Evolutionary conservation across 2,797 vertebrate species (phyloP).

Genomic region (Gallinago nigripennis): DNA sequence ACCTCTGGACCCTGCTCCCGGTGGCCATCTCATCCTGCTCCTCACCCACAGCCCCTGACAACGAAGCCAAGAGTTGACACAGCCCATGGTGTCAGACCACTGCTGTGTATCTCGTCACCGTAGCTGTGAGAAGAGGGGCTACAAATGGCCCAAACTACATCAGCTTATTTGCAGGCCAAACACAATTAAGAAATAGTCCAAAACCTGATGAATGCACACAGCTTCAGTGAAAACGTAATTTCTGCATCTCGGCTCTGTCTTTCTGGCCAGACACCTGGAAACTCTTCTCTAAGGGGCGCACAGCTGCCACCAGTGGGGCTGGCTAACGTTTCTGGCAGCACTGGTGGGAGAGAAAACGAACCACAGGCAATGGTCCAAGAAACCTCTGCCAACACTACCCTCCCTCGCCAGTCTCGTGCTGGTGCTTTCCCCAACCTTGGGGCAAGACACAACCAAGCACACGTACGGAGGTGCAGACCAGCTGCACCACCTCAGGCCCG

Average conservation of each 20-base stretch:
- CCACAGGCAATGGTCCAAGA: neutral
- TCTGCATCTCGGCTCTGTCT: neutral
- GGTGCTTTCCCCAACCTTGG: neutral
- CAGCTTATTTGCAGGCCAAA: neutral
- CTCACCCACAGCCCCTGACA: neutral
- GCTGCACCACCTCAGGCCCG: neutral
- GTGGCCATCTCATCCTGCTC: neutral
- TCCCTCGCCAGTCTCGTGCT: rapidly evolving
- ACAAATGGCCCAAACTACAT: neutral
- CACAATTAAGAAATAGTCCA: neutral
- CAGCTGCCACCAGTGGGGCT: neutral
- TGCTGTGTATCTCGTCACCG: neutral
- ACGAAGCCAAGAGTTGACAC: neutral
- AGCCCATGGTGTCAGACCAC: neutral
- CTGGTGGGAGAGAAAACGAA: neutral
- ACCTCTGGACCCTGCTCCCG: neutral
- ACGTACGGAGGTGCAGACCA: rapidly evolving
- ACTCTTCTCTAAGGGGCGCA: neutral
- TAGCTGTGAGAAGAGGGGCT: neutral
- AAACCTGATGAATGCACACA: neutral
- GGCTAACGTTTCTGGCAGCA: neutral
- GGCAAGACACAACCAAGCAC: neutral
- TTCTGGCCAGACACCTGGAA: neutral
- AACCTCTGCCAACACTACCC: neutral
- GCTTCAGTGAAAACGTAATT: neutral